Base-by-base conservation (phyloP, 2,888 invertebrate genomes). In the Elaeidobius kamerunicus region DNA sequence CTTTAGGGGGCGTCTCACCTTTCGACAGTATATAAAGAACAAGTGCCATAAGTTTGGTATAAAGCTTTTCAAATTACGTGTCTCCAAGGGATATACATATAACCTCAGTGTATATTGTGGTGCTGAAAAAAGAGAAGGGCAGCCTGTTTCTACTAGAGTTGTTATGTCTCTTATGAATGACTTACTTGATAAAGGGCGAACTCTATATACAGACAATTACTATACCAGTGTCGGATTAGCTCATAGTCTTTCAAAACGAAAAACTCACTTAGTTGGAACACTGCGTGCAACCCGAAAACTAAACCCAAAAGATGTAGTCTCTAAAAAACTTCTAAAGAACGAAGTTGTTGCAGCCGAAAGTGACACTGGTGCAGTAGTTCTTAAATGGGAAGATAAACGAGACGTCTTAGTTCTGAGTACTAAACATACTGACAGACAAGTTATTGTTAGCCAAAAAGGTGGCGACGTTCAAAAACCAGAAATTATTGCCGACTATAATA, bases 341-440 rank as follows among this genome's bases (percentile, higher is more conserved):
- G n/a, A n/a, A n/a, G n/a, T n/a, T n/a, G n/a, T n/a, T n/a, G n/a
- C n/a, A n/a, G n/a, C n/a, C n/a, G n/a, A n/a, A n/a, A n/a, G n/a
- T n/a, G n/a, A n/a, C n/a, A n/a, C n/a, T n/a, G n/a, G n/a, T n/a
- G n/a, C n/a, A n/a, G n/a, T 23, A 9, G 23, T 23, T 23, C 4
- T 23, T 4, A 23, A 4, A 23, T 23, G 23, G 9, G 5, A 9
- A 6, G 23, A 23, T 9, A 23, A 23, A 23, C 23, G 23, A 23
- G 23, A 66, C 45, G 59, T 68, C 20, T 52, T 66, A 40, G 59
- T 63, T 50, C 59, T 66, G 19, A 61, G 58, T 43, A 66, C 65
- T 38, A 63, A 61, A 52, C 60, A 67, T 52, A 59, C 52, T 34
- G 55, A 40, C 36, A 56, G 60, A 56, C 52, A 57, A 46, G 50